Base-by-base conservation (phyloP, 2,113 vertebrate species). In the Phrynocephalus versicolor region DNA sequence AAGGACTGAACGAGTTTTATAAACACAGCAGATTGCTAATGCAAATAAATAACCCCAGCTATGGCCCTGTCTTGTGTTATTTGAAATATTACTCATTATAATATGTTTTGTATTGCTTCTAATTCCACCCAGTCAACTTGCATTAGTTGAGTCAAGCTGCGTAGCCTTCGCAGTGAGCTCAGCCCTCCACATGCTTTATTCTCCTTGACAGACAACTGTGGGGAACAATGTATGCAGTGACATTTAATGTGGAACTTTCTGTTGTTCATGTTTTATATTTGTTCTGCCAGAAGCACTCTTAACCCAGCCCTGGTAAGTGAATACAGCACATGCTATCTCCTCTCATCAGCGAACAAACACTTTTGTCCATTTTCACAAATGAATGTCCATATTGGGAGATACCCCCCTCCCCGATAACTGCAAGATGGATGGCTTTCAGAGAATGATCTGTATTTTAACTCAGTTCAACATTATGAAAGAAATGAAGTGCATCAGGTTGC, bases 81-180 rank as follows among this genome's bases (percentile, higher is more conserved):
- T 92, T 88, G 0, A 85, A 88, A 87, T 87, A 83, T 4, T 71
- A 72, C 86, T 91, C 77, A 83, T 92, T 88, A 92, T 85, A 90
- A 73, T 87, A 88, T 82, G 62, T 33, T 84, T 79, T 74, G 88
- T 87, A 87, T 89, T 87, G 45, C 64, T 88, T 8, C 45, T 70
- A 60, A 89, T 85, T 67, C 51, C 85, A 23, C 67, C 81, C 55
- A 37, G 86, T 86, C 57, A 81, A 83, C 81, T 64, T 89, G 87
- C 87, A 90, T 90, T 89, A 88, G 88, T 41, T 51, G 65, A 90
- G 67, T 79, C 88, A 92, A 92, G 62, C 87, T 92, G 85, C 45
- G 39, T 78, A 77, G 9, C 13, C 73, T 92, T 71, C 79, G 25
- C 41, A 84, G 55, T 82, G 83, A 87, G 62, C 58, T 89, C 6